A percentile compares a stretch with the other conserved stretches of the same genome.
These are phyloP conservation scores for Ceratina japonica DNA, from an alignment of 1,140 invertebrate species.

Conservation along the genomic window DNA sequence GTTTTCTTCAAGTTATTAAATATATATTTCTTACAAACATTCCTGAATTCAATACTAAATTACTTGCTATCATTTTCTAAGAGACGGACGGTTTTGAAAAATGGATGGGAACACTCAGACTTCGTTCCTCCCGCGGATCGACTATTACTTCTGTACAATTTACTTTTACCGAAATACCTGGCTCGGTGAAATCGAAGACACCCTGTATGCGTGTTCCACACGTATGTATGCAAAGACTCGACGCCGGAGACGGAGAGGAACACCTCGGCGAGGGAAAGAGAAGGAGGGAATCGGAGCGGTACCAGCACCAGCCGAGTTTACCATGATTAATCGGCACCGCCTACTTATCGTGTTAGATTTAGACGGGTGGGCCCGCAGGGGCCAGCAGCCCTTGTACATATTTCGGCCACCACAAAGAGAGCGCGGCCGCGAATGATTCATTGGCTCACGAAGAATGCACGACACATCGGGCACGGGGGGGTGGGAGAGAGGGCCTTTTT, in stretches of 20 bases:
- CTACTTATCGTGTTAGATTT: slow-evolving; percentile 69
- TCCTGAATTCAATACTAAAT: too few relatives aligned
- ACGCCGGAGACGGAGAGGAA: slow-evolving; percentile 1
- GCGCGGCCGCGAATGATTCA: slow-evolving; percentile 53
- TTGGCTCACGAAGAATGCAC: slow-evolving; percentile 54
- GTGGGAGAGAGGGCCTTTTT: slow-evolving; percentile 36
- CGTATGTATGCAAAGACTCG: slow-evolving; percentile 22
- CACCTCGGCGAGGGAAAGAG: not conserved
- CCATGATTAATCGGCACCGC: slow-evolving; percentile 70
- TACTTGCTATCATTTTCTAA: too few relatives aligned
- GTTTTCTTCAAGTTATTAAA: too few relatives aligned
- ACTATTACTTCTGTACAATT: too few relatives aligned
- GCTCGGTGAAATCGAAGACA: slow-evolving; percentile 23
- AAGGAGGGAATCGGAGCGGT: slow-evolving; percentile 18
- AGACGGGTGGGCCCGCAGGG: slow-evolving; percentile 58
- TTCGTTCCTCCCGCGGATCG: too few relatives aligned
- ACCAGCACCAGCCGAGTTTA: slow-evolving; percentile 60
- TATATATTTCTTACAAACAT: too few relatives aligned
- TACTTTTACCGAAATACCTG: too few relatives aligned
- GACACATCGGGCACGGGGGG: slow-evolving; percentile 43
- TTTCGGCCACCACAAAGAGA: slow-evolving; percentile 60
- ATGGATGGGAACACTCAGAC: too few relatives aligned
- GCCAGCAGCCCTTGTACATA: slow-evolving; percentile 52
- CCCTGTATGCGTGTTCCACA: slow-evolving; percentile 38
- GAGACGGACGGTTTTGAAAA: too few relatives aligned